A percentile compares a stretch with the other conserved stretches of the same genome.
Conservation (phyloP, 2,113 vertebrate species). For the Tricholaema leucomelas region DNA sequence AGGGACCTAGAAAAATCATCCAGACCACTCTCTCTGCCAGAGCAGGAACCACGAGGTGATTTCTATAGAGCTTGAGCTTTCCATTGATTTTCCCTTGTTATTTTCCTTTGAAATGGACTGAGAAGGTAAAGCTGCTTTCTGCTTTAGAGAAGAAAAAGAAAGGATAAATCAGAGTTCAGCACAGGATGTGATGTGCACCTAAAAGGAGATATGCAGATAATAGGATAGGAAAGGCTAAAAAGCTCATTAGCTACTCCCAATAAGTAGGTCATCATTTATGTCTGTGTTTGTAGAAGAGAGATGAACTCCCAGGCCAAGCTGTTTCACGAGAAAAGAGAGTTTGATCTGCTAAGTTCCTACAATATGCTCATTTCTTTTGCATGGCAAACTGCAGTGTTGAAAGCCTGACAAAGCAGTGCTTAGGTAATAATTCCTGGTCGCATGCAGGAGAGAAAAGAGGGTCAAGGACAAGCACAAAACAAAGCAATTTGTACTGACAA, state of each 20-base stretch:
- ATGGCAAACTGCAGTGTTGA: neutral
- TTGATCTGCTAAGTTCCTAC: neutral
- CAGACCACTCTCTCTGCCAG: too few species aligned
- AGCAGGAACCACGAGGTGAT: too few species aligned
- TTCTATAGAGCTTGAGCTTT: neutral
- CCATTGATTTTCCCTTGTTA: neutral
- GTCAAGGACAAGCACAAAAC: neutral
- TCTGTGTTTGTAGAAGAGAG: neutral
- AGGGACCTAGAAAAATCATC: too few species aligned
- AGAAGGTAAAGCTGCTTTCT: neutral
- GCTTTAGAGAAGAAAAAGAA: neutral
- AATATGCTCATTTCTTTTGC: neutral
- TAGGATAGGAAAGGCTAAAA: neutral
- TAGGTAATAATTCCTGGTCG: neutral
- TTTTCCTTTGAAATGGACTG: neutral
- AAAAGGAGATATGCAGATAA: neutral
- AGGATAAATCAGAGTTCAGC: neutral
- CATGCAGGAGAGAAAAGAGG: neutral
- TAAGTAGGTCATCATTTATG: neutral
- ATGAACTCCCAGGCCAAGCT: neutral
- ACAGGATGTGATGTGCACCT: neutral
- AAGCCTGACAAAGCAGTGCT: neutral
- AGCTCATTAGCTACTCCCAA: neutral
- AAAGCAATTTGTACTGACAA: neutral
- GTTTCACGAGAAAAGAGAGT: neutral